Conservation (phyloP, 2,888 invertebrate genomes). For the Eupithecia dodoneata region DNA sequence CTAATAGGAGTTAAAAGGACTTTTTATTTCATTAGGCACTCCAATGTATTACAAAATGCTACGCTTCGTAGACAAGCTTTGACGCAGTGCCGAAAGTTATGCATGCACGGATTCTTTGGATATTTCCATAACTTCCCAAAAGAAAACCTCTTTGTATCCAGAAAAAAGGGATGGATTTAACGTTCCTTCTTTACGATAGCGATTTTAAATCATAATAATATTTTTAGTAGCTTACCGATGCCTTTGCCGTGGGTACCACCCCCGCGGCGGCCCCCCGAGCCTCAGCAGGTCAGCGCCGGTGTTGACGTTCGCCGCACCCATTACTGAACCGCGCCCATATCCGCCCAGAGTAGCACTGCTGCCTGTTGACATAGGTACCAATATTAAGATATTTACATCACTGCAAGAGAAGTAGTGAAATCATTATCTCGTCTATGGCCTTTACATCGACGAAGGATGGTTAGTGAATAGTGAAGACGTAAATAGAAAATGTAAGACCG, state of each 20-base stretch:
- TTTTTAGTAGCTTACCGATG: conserved; percentile 73
- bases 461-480: neutral
- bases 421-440: neutral
- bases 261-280: conserved; percentile 92
- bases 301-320: conserved; percentile 79
- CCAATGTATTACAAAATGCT: neutral
- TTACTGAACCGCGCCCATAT: conserved; percentile 79
- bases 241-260: conserved; percentile 92
- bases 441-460: neutral
- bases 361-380: conserved; percentile 55
- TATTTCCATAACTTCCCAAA: neutral
- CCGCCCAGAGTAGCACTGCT: conserved; percentile 81
- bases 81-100: no score
- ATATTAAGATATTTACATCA: neutral
- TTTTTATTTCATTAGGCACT: neutral
- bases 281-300: conserved; percentile 91
- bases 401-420: neutral
- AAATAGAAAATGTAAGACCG: neutral
- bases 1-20: neutral
- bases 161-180: neutral
- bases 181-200: neutral
- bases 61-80: neutral
- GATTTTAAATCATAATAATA: neutral
- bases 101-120: no score
- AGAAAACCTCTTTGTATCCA: neutral